Base-by-base conservation (phyloP, 2,888 invertebrate species). In the Trimorus sp. region DNA sequence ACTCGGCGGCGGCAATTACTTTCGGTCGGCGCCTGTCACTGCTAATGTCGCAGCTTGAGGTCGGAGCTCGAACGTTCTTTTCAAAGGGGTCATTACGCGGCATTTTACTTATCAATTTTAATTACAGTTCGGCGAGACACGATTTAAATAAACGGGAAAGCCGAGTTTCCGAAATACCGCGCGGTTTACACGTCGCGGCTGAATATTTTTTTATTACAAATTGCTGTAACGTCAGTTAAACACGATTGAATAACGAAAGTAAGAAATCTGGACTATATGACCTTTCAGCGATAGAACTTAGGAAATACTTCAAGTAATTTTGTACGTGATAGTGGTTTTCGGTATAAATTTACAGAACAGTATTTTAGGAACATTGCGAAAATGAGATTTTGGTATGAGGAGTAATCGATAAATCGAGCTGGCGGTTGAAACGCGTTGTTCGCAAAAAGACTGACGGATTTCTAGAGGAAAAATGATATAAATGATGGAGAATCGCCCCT, bases 381-480 rank as follows among this genome's bases (percentile, higher is more conserved):
- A 82, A 82, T 78, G 69, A 82, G 74, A 78, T 81, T 83, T 83
- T 42, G 65, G 74, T 74, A 77, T 65, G 59, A 69, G 62, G 59
- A 69, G 66, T 66, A 83, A 70, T 76, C 83, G 83, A 83, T 83
- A 82, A 84, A 84, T 84, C 78, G 83, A 82, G 76, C 75, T 80
- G 83, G 79, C 82, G 83, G 81, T 75, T 80, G 71, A 79, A 78
- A 83, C 70, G 68, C 77, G 77, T 69, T 71, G 58, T 75, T 75
- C 71, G 68, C 62, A 68, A 83, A 85, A 82, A 81, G 85, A 84
- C 77, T 81, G 85, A 84, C 76, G 84, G 85, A 74, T 82, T 85
- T 87, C 86, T 83, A 79, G 81, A 85, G 84, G 85, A 87, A 86
- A 88, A 89, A 89, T 89, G 86, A 89, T 89, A 89, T 87, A 89